Conservation (phyloP, 2,113 vertebrate genomes). For the Limnothrissa miodon region DNA sequence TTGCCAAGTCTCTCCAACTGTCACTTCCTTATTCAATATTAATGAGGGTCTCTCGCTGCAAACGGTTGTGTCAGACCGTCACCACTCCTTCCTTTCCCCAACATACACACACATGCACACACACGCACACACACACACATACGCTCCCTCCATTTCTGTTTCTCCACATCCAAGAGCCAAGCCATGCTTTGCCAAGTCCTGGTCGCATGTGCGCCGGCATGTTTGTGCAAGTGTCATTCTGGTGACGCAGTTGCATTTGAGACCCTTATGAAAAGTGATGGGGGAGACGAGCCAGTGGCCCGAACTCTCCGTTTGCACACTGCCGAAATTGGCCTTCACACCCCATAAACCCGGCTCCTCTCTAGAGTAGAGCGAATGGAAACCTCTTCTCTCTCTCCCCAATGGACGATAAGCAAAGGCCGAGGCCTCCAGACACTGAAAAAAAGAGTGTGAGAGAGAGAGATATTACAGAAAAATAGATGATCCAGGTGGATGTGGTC, state of each 20-base stretch:
- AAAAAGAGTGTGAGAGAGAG: neutral
- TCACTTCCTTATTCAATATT: conserved; percentile 67
- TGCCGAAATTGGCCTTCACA: conserved; percentile 66
- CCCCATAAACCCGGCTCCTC: conserved; percentile 56
- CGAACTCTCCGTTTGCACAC: conserved; percentile 45
- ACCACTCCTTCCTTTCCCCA: neutral
- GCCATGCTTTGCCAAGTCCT: conserved; percentile 30
- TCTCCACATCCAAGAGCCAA: conserved; percentile 11
- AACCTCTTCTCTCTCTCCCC: neutral
- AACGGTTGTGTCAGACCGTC: conserved; percentile 27
- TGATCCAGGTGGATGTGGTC: neutral
- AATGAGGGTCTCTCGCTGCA: conserved; percentile 60
- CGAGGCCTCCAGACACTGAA: neutral
- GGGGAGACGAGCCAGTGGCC: conserved; percentile 44
- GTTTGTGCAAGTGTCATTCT: conserved; percentile 32
- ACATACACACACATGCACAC: too few relatives aligned
- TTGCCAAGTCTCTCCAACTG: conserved; percentile 65
- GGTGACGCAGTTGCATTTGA: conserved; percentile 20
- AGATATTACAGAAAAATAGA: conserved; percentile 25
- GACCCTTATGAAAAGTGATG: conserved; percentile 35
- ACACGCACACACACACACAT: neutral
- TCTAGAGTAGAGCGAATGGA: neutral
- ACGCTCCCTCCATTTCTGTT: neutral
- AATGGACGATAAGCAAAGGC: conserved; percentile 38
- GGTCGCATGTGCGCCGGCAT: neutral